phyloP scores from a whole-genome alignment of 2,888 invertebrate species.

The Trypoxylon attenuatum region DNA sequence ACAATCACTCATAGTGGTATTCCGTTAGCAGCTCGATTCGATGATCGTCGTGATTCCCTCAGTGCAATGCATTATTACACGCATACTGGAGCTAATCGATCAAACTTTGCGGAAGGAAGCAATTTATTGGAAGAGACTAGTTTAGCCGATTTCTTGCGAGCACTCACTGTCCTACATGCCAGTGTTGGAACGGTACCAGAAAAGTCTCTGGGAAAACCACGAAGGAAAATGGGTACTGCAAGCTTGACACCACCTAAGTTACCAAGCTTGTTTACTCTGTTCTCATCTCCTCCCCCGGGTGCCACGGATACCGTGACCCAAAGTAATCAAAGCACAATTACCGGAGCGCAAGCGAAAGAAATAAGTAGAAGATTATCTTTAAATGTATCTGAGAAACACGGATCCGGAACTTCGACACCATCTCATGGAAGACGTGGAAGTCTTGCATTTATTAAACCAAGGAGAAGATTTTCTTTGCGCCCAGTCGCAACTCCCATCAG shows the following conservation, averaged over 20 bases:
- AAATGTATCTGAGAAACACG: constrained; percentile 53
- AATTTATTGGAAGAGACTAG: constrained; percentile 87
- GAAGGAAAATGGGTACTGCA: constrained; percentile 77
- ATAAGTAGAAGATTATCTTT: constrained; percentile 54
- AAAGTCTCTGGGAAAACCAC: constrained; percentile 58
- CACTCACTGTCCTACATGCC: constrained; percentile 82
- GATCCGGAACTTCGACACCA: constrained; percentile 3
- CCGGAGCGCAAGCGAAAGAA: too few relatives aligned
- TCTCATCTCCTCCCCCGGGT: constrained; percentile 65
- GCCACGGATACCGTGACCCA: constrained; percentile 24
- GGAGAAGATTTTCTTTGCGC: constrained; percentile 67
- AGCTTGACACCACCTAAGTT: constrained; percentile 75
- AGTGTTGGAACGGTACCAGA: constrained; percentile 69
- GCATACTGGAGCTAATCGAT: constrained; percentile 59
- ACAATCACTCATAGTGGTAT: neutral
- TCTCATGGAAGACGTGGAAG: constrained; percentile 55
- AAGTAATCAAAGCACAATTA: constrained; percentile 64
- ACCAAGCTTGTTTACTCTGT: constrained; percentile 75
- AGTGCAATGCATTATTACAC: constrained; percentile 57
- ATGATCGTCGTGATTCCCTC: constrained; percentile 43
- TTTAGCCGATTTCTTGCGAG: constrained; percentile 87
- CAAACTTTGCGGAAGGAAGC: constrained; percentile 76
- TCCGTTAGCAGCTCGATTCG: constrained; percentile 1
- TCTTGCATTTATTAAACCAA: constrained; percentile 15
- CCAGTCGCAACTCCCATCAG: constrained; percentile 62